Percentiles rank a stretch among this genome's conserved stretches.
These are phyloP conservation scores for Esox niger DNA, from an alignment of 2,113 vertebrate genomes.

Conservation along the genomic window DNA sequence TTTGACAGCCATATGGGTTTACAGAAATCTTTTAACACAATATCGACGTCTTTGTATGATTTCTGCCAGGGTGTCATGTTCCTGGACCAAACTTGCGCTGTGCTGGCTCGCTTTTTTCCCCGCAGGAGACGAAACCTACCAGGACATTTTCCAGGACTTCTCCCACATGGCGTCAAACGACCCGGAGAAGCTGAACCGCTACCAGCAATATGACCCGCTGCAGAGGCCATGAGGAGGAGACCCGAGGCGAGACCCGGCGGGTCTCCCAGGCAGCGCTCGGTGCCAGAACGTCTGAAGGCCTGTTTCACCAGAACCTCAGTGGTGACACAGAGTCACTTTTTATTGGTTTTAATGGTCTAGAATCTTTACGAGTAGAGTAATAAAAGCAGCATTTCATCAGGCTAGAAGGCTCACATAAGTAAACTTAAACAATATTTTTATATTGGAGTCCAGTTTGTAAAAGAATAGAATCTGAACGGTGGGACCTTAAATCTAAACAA, in stretches of 20 bases:
- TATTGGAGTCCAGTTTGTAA: neutral
- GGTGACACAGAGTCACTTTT: neutral
- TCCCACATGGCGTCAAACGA: slow-evolving; percentile 98
- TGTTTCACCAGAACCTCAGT: neutral
- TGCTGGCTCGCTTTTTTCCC: slow-evolving; percentile 6
- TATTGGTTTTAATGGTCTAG: neutral
- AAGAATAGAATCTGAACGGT: neutral
- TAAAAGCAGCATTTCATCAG: neutral
- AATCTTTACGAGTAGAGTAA: neutral
- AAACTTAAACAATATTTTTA: neutral
- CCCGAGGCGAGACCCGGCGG: neutral
- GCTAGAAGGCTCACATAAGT: neutral
- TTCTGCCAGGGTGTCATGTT: neutral
- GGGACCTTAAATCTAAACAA: neutral
- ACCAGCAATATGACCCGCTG: slow-evolving; percentile 80
- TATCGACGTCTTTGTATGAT: neutral
- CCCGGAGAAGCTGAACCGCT: slow-evolving; percentile 94
- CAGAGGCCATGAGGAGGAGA: slow-evolving; percentile 68
- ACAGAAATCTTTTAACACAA: too few species aligned
- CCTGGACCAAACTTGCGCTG: neutral
- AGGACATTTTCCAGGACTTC: slow-evolving; percentile 98
- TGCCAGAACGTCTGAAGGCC: neutral
- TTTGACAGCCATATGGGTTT: too few species aligned
- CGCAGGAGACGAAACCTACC: slow-evolving; percentile 94
- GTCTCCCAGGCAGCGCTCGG: neutral